These are phyloP conservation scores for Pelodytes ibericus DNA, from an alignment of 2,797 vertebrate genomes.

Conservation along the genomic window DNA sequence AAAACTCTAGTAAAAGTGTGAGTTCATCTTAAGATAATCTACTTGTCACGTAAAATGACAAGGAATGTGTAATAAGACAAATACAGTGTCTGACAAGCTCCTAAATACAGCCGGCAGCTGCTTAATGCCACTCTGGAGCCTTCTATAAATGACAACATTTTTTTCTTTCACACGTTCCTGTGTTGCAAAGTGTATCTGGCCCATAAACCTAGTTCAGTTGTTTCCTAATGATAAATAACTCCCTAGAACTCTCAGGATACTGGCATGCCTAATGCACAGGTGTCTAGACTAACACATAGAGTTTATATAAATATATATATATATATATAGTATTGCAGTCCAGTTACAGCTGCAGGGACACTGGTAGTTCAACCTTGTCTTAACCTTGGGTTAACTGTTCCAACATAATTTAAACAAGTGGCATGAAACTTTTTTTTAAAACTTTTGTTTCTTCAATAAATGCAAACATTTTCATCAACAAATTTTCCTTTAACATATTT, in stretches of 20 bases:
- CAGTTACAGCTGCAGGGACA: too few species aligned
- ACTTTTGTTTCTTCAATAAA: too few species aligned
- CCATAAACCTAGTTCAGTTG: neutral
- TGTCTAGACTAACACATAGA: too few species aligned
- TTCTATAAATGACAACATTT: neutral
- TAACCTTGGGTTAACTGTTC: too few species aligned
- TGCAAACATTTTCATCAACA: too few species aligned
- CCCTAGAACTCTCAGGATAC: neutral
- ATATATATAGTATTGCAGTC: too few species aligned
- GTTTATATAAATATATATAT: neutral
- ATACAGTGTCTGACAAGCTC: conserved; percentile 24
- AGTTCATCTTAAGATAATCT: neutral
- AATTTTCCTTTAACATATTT: too few species aligned
- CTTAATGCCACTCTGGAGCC: neutral
- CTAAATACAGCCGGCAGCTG: conserved; percentile 50
- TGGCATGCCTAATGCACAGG: neutral
- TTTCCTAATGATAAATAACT: neutral
- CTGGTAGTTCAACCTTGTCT: too few species aligned
- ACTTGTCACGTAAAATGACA: neutral
- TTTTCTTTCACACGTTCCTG: neutral
- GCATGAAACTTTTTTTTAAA: too few species aligned
- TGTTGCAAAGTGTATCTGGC: neutral
- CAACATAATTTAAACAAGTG: too few species aligned
- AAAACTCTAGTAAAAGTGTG: too few species aligned
- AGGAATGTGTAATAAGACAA: neutral